phyloP scores from a whole-genome alignment of 2,113 vertebrate genomes.

The Cinclus cinclus region DNA sequence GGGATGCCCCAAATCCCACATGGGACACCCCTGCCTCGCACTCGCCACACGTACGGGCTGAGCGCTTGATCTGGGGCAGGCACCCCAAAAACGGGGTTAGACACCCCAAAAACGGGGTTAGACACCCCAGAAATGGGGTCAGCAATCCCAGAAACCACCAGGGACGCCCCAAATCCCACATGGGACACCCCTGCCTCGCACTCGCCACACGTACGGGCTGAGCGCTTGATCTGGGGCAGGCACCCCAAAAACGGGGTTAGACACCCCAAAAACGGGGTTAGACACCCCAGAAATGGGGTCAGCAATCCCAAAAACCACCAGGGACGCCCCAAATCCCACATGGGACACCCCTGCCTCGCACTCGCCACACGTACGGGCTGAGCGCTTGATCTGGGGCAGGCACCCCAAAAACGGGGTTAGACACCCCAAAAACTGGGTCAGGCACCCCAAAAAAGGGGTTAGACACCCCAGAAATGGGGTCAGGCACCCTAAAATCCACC shows the following conservation, averaged over 20 bases:
- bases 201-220: background rate
- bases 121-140: no score
- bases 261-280: background rate
- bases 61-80: background rate
- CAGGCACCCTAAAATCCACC: background rate
- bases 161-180: no score
- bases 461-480: accelerated
- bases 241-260: no score
- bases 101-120: background rate
- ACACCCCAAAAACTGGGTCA: background rate
- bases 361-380: background rate
- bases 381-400: background rate
- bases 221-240: background rate
- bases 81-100: no score
- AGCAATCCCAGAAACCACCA: no score
- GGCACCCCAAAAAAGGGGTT: background rate
- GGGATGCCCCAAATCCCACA: no score
- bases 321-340: no score
- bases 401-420: background rate
- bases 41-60: background rate
- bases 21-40: conserved; percentile 63
- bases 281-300: no score
- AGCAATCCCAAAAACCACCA: no score
- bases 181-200: no score
- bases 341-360: no score